A percentile compares a stretch with the other conserved stretches of the same genome.
These are phyloP conservation scores for Eupithecia centaureata DNA, from an alignment of 2,888 invertebrate species.

Conservation along the genomic window DNA sequence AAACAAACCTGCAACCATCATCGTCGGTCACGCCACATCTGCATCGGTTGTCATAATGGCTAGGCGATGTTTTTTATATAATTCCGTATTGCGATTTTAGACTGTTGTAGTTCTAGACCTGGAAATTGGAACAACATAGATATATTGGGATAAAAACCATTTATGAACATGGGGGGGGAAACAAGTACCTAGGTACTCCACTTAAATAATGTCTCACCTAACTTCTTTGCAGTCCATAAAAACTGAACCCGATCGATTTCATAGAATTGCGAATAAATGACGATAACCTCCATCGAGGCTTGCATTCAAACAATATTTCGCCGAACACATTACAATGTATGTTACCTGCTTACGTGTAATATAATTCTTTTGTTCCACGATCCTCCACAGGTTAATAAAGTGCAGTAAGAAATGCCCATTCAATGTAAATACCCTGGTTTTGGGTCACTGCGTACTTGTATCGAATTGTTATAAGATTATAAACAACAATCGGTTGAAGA, in stretches of 20 bases:
- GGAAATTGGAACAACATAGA: too few relatives aligned
- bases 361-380: conserved; percentile 60
- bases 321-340: background rate
- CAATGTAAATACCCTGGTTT: conserved; percentile 64
- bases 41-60: too few relatives aligned
- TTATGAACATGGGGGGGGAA: too few relatives aligned
- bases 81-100: too few relatives aligned
- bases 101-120: too few relatives aligned
- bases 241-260: background rate
- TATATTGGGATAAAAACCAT: too few relatives aligned
- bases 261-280: background rate
- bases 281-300: background rate
- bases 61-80: too few relatives aligned
- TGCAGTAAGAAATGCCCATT: conserved; percentile 63
- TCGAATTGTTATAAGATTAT: background rate
- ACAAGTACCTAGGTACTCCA: too few relatives aligned
- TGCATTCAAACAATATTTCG: background rate
- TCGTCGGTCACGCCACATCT: too few relatives aligned
- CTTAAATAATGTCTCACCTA: background rate
- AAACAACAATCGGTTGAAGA: background rate
- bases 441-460: conserved; percentile 57
- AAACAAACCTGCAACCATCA: too few relatives aligned
- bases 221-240: background rate
- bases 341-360: conserved; percentile 2
- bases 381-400: conserved; percentile 18